A percentile compares a stretch with the other conserved stretches of the same genome.
Conservation (phyloP, 2,888 invertebrate species). For the Biston betularia region DNA sequence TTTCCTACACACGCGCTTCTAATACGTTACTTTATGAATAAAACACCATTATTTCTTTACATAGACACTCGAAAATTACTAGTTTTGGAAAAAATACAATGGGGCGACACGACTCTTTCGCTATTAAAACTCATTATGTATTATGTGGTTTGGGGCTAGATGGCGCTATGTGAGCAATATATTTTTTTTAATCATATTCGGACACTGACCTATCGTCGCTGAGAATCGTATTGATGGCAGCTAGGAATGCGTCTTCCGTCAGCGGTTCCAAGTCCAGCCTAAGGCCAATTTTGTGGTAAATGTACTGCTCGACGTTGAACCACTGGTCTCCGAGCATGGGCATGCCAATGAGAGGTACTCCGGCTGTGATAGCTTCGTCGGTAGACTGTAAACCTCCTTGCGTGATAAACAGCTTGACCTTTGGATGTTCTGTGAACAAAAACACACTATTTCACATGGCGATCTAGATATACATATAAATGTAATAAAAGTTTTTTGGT, state of each 20-base stretch:
- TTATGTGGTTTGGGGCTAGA: no score
- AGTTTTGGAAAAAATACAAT: no score
- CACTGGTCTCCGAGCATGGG: conserved; percentile 67
- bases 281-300: conserved; percentile 55
- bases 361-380: conserved; percentile 65
- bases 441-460: no score
- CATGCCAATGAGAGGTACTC: conserved; percentile 62
- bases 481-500: no score
- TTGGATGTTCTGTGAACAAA: conserved; percentile 59
- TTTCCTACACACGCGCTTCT: no score
- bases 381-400: conserved; percentile 71
- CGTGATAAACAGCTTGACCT: conserved; percentile 69
- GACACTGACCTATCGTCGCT: conserved; percentile 41
- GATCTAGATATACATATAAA: no score
- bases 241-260: conserved; percentile 47
- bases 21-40: no score
- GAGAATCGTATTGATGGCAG: conserved; percentile 46
- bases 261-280: conserved; percentile 51
- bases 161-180: no score
- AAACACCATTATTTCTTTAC: no score
- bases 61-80: no score
- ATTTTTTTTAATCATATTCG: not conserved
- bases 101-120: no score
- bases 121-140: no score
- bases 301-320: conserved; percentile 57